These are phyloP conservation scores for Sebastes matsubarae DNA, from an alignment of 2,797 vertebrate genomes.

Conservation along the genomic window DNA sequence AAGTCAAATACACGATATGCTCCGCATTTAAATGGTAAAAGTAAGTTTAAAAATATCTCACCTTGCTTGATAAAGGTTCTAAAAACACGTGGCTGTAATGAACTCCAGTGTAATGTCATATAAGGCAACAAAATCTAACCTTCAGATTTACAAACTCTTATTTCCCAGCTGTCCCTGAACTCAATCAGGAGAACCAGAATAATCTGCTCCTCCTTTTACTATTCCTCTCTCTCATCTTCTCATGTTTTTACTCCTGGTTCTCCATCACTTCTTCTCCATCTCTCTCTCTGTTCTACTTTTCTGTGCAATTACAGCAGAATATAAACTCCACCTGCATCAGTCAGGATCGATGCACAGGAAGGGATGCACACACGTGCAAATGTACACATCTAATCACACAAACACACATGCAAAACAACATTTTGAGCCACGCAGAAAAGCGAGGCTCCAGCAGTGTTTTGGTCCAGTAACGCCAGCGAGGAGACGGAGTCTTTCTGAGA, in stretches of 20 bases:
- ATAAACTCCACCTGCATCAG: constrained; percentile 63
- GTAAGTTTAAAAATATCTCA: no score
- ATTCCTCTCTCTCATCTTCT: neutral
- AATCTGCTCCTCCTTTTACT: neutral
- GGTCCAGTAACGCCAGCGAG: constrained; percentile 3
- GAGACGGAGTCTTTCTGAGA: constrained; percentile 27
- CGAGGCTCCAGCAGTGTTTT: neutral
- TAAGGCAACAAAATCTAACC: no score
- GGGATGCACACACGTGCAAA: constrained; percentile 7
- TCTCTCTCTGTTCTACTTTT: constrained; percentile 4
- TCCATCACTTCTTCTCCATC: constrained; percentile 16
- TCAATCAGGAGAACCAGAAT: constrained; percentile 24
- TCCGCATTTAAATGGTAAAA: rapidly evolving
- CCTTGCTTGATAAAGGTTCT: no score
- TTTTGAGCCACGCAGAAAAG: neutral
- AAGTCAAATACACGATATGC: no score
- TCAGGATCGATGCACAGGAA: constrained; percentile 44
- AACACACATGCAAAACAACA: neutral
- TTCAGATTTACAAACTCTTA: neutral
- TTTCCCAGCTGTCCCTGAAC: constrained; percentile 20
- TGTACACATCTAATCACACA: constrained; percentile 27
- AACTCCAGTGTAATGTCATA: no score
- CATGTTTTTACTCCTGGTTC: constrained; percentile 2
- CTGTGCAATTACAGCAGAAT: constrained; percentile 53
- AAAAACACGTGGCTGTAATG: no score